Conservation (phyloP, 2,888 invertebrate species). For the Caenorhabditis wallacei region DNA sequence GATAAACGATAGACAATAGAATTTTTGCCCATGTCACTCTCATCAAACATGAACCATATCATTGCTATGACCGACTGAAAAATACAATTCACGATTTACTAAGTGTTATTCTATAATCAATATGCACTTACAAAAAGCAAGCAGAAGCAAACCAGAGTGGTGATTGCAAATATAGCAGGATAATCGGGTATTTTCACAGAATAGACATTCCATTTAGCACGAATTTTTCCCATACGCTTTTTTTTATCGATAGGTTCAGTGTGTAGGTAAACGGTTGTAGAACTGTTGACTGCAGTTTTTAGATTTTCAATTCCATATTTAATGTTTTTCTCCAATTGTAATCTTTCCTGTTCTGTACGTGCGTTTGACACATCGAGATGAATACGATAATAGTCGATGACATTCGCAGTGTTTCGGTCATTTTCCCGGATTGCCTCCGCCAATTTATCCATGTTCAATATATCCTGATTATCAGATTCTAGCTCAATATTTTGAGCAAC, state of each 20-base stretch:
- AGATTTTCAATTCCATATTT: conserved; percentile 15
- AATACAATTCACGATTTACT: no score
- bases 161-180: conserved; percentile 25
- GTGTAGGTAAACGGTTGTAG: conserved; percentile 13
- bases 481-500: neutral
- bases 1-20: conserved; percentile 48
- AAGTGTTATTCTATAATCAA: neutral
- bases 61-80: conserved; percentile 35
- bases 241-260: neutral
- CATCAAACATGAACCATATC: conserved; percentile 42
- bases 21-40: conserved; percentile 54
- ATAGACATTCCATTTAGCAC: conserved; percentile 18
- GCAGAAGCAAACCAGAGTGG: neutral
- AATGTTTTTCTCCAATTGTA: conserved; percentile 27
- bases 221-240: neutral
- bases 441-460: conserved; percentile 41
- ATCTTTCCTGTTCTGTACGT: conserved; percentile 3
- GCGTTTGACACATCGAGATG: conserved; percentile 51
- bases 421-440: conserved; percentile 24
- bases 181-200: no score
- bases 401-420: conserved; percentile 27
- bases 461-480: conserved; percentile 1
- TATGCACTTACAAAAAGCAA: conserved; percentile 39
- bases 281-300: conserved; percentile 4
- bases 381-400: conserved; percentile 52